Evolutionary conservation across 1,140 invertebrate genomes (phyloP).

Genomic region (Calosoma granatense): DNA sequence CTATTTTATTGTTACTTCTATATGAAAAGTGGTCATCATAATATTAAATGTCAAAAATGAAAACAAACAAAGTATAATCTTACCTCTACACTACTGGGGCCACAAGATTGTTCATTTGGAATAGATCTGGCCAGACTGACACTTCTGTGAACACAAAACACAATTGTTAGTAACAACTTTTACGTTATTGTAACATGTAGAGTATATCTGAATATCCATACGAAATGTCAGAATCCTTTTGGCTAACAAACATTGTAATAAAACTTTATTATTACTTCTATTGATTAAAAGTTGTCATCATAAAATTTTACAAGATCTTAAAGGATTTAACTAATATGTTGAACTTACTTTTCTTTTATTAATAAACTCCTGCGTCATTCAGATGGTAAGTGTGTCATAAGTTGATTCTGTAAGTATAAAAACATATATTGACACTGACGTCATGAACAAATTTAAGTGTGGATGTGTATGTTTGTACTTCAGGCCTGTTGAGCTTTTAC

Average conservation of each 20-base stretch:
- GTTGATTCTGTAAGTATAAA: neutral
- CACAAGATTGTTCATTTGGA: too few species aligned
- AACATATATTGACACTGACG: neutral
- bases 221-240: constrained; percentile 4
- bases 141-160: too few species aligned
- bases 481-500: constrained; percentile 25
- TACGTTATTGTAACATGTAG: too few species aligned
- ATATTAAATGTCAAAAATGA: too few species aligned
- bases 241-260: constrained; percentile 6
- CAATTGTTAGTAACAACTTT: too few species aligned
- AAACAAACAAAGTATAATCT: too few species aligned
- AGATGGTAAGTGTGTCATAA: neutral
- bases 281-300: neutral
- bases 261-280: neutral
- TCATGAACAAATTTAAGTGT: neutral
- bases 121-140: too few species aligned
- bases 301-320: too few species aligned
- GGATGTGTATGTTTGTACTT: constrained; percentile 11
- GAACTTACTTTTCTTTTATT: neutral
- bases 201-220: too few species aligned
- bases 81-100: too few species aligned
- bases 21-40: too few species aligned
- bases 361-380: neutral
- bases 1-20: neutral
- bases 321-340: neutral